phyloP scores from a whole-genome alignment of 2,888 invertebrate species.

The Drosophila paracracens region DNA sequence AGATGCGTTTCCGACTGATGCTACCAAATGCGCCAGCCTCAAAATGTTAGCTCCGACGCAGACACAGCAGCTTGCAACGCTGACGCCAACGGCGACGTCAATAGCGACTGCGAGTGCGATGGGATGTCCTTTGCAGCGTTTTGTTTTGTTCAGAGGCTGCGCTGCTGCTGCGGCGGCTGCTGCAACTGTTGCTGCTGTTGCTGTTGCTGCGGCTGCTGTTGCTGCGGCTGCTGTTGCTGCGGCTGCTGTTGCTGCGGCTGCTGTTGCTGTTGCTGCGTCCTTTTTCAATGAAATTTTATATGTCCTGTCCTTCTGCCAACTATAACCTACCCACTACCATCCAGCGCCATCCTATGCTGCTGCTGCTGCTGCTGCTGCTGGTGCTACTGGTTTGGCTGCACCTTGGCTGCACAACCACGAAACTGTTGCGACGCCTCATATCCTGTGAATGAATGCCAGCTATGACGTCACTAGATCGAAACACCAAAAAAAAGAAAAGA shows the following conservation, averaged over 20 bases:
- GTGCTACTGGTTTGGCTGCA: slow-evolving; percentile 15
- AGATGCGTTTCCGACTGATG: slow-evolving; percentile 83
- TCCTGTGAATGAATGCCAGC: slow-evolving; percentile 84
- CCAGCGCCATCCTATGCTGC: background rate
- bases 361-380: background rate
- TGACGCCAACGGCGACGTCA: slow-evolving; percentile 43
- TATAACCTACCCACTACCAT: slow-evolving; percentile 8
- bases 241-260: slow-evolving; percentile 2
- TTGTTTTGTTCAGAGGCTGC: slow-evolving; percentile 4
- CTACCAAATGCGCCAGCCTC: slow-evolving; percentile 71
- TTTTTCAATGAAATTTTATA: slow-evolving; percentile 71
- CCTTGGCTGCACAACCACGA: slow-evolving; percentile 30
- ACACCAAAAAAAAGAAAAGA: background rate
- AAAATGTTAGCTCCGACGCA: slow-evolving; percentile 77
- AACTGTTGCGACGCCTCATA: slow-evolving; percentile 42
- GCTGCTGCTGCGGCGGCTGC: background rate
- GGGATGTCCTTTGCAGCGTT: slow-evolving; percentile 65
- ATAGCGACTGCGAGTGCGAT: slow-evolving; percentile 1
- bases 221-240: slow-evolving; percentile 10
- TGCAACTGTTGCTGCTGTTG: background rate
- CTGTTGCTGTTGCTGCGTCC: slow-evolving; percentile 16
- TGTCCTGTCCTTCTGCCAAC: slow-evolving; percentile 25
- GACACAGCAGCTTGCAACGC: slow-evolving; percentile 65
- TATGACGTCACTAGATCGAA: slow-evolving; percentile 76
- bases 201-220: background rate